phyloP scores from a whole-genome alignment of 2,113 vertebrate genomes.

The Pipra filicauda region DNA sequence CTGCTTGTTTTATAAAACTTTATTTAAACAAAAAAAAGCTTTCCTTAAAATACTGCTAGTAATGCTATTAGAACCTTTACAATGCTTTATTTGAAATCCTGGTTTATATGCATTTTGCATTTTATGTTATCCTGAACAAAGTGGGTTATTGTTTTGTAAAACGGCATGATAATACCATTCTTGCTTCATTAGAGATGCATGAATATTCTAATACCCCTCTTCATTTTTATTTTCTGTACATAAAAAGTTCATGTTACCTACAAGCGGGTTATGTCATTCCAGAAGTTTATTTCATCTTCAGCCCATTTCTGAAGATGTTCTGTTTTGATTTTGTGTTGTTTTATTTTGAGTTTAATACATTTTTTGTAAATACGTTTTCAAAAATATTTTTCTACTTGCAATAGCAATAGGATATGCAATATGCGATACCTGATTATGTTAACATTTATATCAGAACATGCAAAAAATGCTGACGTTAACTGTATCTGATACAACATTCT shows the following conservation, averaged over 20 bases:
- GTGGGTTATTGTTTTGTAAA: background rate
- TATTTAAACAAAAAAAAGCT: background rate
- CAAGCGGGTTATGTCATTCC: background rate
- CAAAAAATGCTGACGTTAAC: slow-evolving; percentile 3
- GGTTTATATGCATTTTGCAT: background rate
- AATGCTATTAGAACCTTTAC: background rate
- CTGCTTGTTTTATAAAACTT: background rate
- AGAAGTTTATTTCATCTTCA: background rate
- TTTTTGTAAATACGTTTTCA: background rate
- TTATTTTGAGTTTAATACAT: background rate
- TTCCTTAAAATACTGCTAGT: background rate
- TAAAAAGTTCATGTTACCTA: background rate
- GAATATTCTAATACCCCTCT: background rate
- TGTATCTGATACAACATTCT: background rate
- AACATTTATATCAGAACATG: background rate
- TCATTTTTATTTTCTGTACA: background rate
- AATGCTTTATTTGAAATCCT: background rate
- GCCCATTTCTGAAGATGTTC: background rate
- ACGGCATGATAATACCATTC: background rate
- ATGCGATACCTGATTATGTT: background rate
- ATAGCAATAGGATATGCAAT: background rate
- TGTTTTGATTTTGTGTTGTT: background rate
- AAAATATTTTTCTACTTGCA: background rate
- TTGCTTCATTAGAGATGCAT: background rate
- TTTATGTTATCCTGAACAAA: background rate